Conservation (phyloP, 2,888 invertebrate species). For the Omphaloscelis lunosa region DNA sequence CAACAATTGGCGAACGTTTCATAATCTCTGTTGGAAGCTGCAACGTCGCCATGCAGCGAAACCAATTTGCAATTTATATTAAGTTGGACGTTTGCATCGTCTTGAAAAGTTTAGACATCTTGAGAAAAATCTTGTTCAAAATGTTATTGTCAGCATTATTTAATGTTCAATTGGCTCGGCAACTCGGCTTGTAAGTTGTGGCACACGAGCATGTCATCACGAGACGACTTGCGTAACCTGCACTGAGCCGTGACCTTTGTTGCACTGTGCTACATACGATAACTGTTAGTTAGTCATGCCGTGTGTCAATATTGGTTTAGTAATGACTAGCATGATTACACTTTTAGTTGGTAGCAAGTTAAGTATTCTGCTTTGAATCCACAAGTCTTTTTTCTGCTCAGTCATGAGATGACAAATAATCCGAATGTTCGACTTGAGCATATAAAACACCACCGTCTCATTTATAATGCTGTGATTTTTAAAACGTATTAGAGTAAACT, state of each 20-base stretch:
- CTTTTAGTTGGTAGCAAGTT: slow-evolving; percentile 1
- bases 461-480: neutral
- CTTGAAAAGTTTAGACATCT: slow-evolving; percentile 42
- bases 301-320: slow-evolving; percentile 53
- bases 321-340: slow-evolving; percentile 44
- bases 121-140: slow-evolving; percentile 45
- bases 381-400: neutral
- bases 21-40: slow-evolving; percentile 60
- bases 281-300: slow-evolving; percentile 65
- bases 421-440: neutral
- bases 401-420: neutral
- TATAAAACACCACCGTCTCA: neutral
- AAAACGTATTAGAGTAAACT: slow-evolving; percentile 29
- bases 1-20: slow-evolving; percentile 65
- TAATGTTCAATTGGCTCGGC: slow-evolving; percentile 22
- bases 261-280: slow-evolving; percentile 65
- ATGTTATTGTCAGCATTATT: slow-evolving; percentile 52
- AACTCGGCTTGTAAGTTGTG: slow-evolving; percentile 17
- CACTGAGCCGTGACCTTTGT: slow-evolving; percentile 78
- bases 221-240: slow-evolving; percentile 73
- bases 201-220: slow-evolving; percentile 49
- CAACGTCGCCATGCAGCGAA: slow-evolving; percentile 57
- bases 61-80: slow-evolving; percentile 65
- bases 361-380: neutral
- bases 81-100: slow-evolving; percentile 46